phyloP scores from a whole-genome alignment of 2,888 invertebrate species.

The Lycophotia porphyrea region DNA sequence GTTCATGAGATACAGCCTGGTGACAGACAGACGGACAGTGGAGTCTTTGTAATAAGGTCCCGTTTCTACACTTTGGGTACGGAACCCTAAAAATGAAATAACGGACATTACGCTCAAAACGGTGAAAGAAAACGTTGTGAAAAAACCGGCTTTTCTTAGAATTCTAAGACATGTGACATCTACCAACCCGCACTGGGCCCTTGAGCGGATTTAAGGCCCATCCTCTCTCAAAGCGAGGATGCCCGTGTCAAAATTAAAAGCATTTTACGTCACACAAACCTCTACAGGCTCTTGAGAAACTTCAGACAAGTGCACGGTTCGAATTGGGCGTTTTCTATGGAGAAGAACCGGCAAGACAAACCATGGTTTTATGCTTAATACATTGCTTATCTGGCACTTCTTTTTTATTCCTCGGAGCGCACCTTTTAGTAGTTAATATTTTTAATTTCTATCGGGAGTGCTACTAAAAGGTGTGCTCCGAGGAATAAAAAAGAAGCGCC shows the following conservation, averaged over 20 bases:
- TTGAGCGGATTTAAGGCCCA: neutral
- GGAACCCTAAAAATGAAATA: no score
- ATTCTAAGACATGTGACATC: neutral
- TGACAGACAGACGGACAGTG: no score
- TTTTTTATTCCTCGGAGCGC: no score
- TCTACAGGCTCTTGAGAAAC: neutral
- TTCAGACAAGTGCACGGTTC: neutral
- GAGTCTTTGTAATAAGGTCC: no score
- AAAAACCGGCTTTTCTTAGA: neutral
- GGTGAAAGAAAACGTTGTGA: neutral
- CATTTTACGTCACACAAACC: neutral
- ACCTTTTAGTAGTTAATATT: no score
- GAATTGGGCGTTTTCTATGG: neutral
- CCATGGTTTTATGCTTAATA: no score
- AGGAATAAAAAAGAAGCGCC: no score
- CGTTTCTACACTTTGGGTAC: no score
- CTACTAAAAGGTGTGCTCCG: no score
- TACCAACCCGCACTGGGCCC: neutral
- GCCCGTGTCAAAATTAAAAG: neutral
- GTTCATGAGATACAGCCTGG: no score
- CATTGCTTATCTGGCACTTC: no score
- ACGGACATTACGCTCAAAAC: neutral
- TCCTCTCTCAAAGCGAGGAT: neutral
- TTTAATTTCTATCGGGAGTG: no score
- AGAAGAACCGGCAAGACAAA: neutral